These are phyloP conservation scores for Colletes collaris DNA, from an alignment of 2,888 invertebrate genomes.

Conservation along the genomic window DNA sequence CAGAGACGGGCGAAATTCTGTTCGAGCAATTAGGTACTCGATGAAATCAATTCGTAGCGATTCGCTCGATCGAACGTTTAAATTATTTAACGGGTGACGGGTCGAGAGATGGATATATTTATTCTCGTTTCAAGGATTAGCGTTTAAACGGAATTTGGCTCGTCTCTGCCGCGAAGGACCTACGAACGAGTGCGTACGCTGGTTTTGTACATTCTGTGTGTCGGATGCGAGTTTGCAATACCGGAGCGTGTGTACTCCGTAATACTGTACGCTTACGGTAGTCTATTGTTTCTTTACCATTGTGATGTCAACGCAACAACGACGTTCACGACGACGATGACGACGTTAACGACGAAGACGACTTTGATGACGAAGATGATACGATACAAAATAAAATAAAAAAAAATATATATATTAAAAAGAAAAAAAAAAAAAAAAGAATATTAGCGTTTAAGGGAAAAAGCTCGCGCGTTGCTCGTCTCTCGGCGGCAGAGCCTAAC, in stretches of 20 bases:
- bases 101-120: no score
- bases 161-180: neutral
- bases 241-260: neutral
- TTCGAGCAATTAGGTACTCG: no score
- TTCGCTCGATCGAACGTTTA: no score
- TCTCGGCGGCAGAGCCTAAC: constrained; percentile 74
- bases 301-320: constrained; percentile 66
- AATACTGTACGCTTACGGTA: constrained; percentile 44
- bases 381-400: constrained; percentile 74
- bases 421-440: constrained; percentile 39
- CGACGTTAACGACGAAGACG: constrained; percentile 10
- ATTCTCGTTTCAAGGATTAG: no score
- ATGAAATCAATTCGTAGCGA: no score
- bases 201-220: constrained; percentile 16
- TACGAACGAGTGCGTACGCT: neutral
- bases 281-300: constrained; percentile 77
- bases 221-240: constrained; percentile 9
- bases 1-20: no score
- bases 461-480: constrained; percentile 79
- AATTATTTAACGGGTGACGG: no score
- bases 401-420: no score
- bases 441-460: constrained; percentile 76
- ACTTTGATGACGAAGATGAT: neutral
- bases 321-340: constrained; percentile 24
- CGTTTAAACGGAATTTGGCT: no score